phyloP scores from a whole-genome alignment of 2,888 invertebrate species.

The Melanchra persicariae region DNA sequence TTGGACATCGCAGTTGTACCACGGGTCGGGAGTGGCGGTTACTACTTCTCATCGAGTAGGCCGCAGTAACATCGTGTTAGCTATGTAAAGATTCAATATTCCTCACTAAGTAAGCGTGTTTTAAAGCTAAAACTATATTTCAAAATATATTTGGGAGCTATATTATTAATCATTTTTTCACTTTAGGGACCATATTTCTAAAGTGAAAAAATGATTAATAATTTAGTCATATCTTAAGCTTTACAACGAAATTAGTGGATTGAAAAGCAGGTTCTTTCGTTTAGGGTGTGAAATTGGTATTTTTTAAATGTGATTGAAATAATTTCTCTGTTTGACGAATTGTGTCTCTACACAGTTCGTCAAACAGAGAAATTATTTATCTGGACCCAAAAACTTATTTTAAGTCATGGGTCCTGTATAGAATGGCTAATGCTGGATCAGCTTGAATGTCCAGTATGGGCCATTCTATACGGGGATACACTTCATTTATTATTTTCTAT shows the following conservation, averaged over 20 bases:
- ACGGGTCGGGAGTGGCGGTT: too few species aligned
- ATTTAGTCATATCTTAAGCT: conserved; percentile 13
- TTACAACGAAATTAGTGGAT: conserved; percentile 39
- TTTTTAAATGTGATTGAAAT: conserved; percentile 47
- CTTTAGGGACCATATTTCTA: conserved; percentile 2
- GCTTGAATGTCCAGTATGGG: background rate
- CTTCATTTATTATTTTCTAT: background rate
- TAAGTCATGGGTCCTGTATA: background rate
- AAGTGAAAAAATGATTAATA: background rate
- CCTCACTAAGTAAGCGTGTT: background rate
- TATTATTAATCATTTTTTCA: too few species aligned
- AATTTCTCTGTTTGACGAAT: background rate
- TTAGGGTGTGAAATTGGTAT: conserved; percentile 46
- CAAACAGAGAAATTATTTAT: too few species aligned
- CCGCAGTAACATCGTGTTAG: too few species aligned
- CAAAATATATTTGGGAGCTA: too few species aligned
- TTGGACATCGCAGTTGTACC: too few species aligned
- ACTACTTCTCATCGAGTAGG: too few species aligned
- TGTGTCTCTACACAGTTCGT: too few species aligned
- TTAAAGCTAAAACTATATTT: background rate
- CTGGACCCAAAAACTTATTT: background rate
- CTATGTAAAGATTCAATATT: too few species aligned
- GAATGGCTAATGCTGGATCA: background rate
- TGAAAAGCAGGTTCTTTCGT: conserved; percentile 21
- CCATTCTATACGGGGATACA: background rate